These are phyloP conservation scores for Iselma pallidipennis DNA, from an alignment of 2,888 invertebrate genomes.

Conservation along the genomic window DNA sequence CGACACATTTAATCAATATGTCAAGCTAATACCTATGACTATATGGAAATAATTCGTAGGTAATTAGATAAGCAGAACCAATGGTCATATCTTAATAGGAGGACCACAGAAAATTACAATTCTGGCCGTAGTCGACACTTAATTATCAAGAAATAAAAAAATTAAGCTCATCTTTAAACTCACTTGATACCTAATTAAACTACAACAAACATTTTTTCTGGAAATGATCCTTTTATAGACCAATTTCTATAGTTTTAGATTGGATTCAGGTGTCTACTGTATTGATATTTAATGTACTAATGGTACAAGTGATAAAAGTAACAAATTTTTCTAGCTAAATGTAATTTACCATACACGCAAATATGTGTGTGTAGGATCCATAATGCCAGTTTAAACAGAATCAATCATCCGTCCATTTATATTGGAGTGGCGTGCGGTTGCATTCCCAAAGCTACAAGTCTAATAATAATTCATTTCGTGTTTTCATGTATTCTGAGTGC, in stretches of 20 bases:
- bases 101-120: background rate
- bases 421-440: constrained; percentile 31
- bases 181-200: too few relatives aligned
- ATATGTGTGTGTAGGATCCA: constrained; percentile 3
- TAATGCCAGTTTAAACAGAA: constrained; percentile 22
- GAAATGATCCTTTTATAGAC: background rate
- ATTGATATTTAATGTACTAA: background rate
- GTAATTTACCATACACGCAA: background rate
- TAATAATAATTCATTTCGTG: constrained; percentile 53
- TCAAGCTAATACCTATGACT: background rate
- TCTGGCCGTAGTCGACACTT: background rate
- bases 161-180: background rate
- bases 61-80: too few relatives aligned
- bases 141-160: background rate
- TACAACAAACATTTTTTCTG: background rate
- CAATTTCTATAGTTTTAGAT: background rate
- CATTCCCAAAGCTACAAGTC: constrained; percentile 31
- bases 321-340: background rate
- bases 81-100: too few relatives aligned
- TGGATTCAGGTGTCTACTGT: background rate
- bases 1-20: background rate
- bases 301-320: background rate
- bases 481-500: constrained; percentile 34
- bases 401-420: constrained; percentile 41
- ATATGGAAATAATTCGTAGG: background rate